These are phyloP conservation scores for Apamea anceps DNA, from an alignment of 2,888 invertebrate genomes.

Conservation along the genomic window DNA sequence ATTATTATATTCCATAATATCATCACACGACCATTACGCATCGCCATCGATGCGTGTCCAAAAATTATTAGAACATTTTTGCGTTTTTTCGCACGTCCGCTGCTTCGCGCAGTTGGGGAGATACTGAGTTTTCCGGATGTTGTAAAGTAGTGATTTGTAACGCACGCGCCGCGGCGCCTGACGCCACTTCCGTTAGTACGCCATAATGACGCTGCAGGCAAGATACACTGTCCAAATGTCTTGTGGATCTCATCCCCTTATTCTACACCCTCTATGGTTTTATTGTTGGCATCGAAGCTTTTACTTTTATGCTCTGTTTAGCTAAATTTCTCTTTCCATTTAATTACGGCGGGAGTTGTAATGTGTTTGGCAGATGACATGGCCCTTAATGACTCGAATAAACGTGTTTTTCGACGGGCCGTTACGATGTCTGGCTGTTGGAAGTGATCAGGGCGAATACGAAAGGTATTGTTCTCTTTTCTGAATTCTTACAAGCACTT, in stretches of 20 bases:
- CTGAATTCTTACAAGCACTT: conserved; percentile 27
- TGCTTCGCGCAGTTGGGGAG: conserved; percentile 74
- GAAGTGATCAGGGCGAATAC: conserved; percentile 29
- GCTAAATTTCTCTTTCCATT: conserved; percentile 86
- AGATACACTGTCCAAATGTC: conserved; percentile 72
- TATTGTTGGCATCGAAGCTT: conserved; percentile 77
- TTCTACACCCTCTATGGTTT: conserved; percentile 75
- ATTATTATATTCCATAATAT: conserved; percentile 89
- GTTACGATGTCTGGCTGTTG: conserved; percentile 48
- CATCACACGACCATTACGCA: conserved; percentile 87
- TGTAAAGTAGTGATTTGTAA: conserved; percentile 91
- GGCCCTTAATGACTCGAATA: conserved; percentile 76
- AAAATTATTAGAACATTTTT: conserved; percentile 83
- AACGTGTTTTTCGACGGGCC: conserved; percentile 69
- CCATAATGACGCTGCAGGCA: conserved; percentile 84
- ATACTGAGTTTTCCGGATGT: conserved; percentile 87
- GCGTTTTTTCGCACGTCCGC: conserved; percentile 82
- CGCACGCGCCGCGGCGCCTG: conserved; percentile 90
- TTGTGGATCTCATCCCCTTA: conserved; percentile 71
- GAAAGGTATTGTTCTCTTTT: conserved; percentile 19
- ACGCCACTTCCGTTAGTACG: conserved; percentile 84
- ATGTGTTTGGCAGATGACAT: conserved; percentile 84
- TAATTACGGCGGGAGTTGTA: conserved; percentile 82
- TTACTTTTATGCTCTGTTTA: conserved; percentile 88
- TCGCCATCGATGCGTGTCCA: conserved; percentile 83